Base-by-base conservation (phyloP, 2,888 invertebrate genomes). In the Gastracanthus pulcherrimus region DNA sequence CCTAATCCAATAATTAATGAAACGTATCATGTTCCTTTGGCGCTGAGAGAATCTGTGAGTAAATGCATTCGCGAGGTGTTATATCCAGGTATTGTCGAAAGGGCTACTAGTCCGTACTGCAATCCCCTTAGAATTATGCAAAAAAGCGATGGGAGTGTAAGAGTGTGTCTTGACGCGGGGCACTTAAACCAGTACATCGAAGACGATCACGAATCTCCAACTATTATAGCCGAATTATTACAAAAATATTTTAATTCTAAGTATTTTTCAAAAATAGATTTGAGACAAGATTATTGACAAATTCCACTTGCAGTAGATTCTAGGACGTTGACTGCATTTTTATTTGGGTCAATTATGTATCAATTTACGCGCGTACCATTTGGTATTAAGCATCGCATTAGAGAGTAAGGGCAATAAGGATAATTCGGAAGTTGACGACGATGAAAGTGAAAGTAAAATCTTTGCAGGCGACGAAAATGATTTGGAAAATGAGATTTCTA, bases 81-180 rank as follows among this genome's bases (percentile, higher is more conserved):
- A 3, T 5, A 84, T 2, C 60, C 81, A 19, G 87, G 87, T 3
- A 85, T 88, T 9, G 88, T 88, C 23, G 84, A 85, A 76, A 62
- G 85, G 58, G 84, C 84, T 76, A 81, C 84, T 3, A 87, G 86
- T 19, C 80, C 82, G 0, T 88, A 84, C 82, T 82, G 86, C 4
- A 88, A 86, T 66, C 89, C 89, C 1, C 69, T 88, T 16, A 84
- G 87, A 1, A 85, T 86, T 7, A 86, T 86, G 0, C 26, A 81
- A 29, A 87, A 86, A 64, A 86, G 85, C 41, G 87, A 88, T 67
- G 86, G 87, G 3, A 66, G 83, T 5, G 76, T 87, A 1, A 66
- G 88, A 29, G 70, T 88, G 19, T 86, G 87, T 82, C 77, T 88
- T 41, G 87, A 88, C n/a, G n/a, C n/a, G n/a, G n/a, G n/a, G n/a